phyloP scores from a whole-genome alignment of 2,113 vertebrate genomes.

The Maylandia zebra region DNA sequence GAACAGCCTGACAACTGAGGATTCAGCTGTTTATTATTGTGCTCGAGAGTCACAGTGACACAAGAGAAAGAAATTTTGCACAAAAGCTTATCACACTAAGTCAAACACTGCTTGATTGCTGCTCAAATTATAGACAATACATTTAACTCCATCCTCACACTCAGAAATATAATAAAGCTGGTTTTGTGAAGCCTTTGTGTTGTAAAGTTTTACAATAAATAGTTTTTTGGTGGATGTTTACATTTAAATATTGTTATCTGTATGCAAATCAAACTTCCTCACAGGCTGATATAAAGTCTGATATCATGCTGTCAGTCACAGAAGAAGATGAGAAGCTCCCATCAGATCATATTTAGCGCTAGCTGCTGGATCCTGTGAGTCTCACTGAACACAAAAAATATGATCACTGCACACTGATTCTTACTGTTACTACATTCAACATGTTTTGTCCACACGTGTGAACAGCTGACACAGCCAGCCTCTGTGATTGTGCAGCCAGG shows the following conservation, averaged over 20 bases:
- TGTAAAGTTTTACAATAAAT: too few relatives aligned
- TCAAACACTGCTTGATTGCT: too few relatives aligned
- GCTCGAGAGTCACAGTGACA: too few relatives aligned
- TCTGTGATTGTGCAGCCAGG: rapidly evolving
- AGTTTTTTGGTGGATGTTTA: too few relatives aligned
- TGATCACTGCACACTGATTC: rapidly evolving
- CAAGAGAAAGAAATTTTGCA: too few relatives aligned
- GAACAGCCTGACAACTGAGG: rapidly evolving
- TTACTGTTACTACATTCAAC: rapidly evolving
- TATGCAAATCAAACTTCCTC: rapidly evolving
- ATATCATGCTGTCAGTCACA: neutral
- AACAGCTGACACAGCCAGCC: neutral
- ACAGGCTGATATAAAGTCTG: neutral
- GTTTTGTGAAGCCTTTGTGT: too few relatives aligned
- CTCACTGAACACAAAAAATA: neutral
- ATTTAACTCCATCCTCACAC: too few relatives aligned
- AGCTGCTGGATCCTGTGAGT: neutral
- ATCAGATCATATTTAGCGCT: neutral
- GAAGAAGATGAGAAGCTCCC: neutral
- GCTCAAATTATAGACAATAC: too few relatives aligned
- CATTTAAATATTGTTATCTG: neutral
- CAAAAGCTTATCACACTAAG: too few relatives aligned
- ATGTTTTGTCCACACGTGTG: neutral
- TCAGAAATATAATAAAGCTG: too few relatives aligned
- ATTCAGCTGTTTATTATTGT: too few relatives aligned